Evolutionary conservation across 1,140 invertebrate genomes (phyloP).

Genomic region (Ephestia elutella): DNA sequence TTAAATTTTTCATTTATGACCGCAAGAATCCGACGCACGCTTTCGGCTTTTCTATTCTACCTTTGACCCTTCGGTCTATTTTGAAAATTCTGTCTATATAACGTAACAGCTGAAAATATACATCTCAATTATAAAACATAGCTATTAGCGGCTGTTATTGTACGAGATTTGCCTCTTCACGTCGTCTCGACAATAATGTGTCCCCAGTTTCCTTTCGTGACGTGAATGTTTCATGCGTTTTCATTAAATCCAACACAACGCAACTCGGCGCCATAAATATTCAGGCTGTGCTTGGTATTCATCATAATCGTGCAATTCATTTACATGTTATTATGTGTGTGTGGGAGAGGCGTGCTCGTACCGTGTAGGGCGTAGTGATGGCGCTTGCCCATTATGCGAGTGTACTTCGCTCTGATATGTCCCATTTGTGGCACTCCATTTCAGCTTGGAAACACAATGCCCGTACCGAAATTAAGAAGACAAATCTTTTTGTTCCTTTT

Average conservation of each 20-base stretch:
- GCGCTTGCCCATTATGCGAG: constrained; percentile 8
- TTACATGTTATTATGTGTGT: constrained; percentile 52
- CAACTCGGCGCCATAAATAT: constrained; percentile 42
- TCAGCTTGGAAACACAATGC: constrained; percentile 10
- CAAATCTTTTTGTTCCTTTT: background rate
- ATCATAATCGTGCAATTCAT: constrained; percentile 55
- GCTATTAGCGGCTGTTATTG: too few species aligned
- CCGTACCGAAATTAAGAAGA: constrained; percentile 2
- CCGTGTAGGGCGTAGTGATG: background rate
- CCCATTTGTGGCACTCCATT: constrained; percentile 12
- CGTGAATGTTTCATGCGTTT: constrained; percentile 33
- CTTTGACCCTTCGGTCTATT: too few species aligned
- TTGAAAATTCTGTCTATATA: too few species aligned
- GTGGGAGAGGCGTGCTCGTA: constrained; percentile 22
- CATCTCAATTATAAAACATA: too few species aligned
- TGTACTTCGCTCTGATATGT: constrained; percentile 6
- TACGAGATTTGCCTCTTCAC: background rate
- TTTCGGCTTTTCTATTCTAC: too few species aligned
- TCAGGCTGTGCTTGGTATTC: constrained; percentile 44
- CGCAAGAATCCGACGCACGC: too few species aligned
- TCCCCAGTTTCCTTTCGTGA: constrained; percentile 30
- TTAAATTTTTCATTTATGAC: too few species aligned
- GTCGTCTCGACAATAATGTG: constrained; percentile 12
- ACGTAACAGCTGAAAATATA: too few species aligned
- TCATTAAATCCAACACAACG: constrained; percentile 36